These are phyloP conservation scores for Psylliodes chrysocephalus DNA, from an alignment of 2,888 invertebrate genomes.

Conservation along the genomic window DNA sequence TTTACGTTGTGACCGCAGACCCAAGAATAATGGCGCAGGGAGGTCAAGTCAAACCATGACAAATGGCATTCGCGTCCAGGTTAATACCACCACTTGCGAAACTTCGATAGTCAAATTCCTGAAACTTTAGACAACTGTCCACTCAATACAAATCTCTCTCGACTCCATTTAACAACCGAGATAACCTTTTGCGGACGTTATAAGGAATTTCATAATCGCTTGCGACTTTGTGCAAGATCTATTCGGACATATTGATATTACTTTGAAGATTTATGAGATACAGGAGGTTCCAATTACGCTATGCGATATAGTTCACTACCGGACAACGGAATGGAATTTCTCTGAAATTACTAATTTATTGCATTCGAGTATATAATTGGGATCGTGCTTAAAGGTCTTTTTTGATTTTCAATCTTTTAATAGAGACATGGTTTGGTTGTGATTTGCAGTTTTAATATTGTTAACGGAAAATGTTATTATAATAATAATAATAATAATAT, in stretches of 20 bases:
- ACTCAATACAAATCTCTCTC: constrained; percentile 44
- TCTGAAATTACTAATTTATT: neutral
- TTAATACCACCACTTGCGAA: constrained; percentile 63
- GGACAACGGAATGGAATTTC: neutral
- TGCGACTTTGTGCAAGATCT: constrained; percentile 43
- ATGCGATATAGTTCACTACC: constrained; percentile 16
- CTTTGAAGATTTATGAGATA: constrained; percentile 46
- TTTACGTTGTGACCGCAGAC: constrained; percentile 63
- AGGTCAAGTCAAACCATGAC: constrained; percentile 64
- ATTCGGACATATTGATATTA: constrained; percentile 44
- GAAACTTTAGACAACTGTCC: constrained; percentile 51
- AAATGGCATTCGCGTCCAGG: constrained; percentile 62
- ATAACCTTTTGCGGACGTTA: constrained; percentile 50
- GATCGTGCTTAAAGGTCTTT: too few species aligned
- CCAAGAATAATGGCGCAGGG: constrained; percentile 62
- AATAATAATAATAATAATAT: too few species aligned
- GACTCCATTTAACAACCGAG: constrained; percentile 46
- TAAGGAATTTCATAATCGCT: constrained; percentile 57
- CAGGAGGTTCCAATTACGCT: constrained; percentile 40
- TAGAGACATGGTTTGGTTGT: too few species aligned
- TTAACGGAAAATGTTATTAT: too few species aligned
- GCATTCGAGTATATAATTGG: too few species aligned
- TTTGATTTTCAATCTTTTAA: too few species aligned
- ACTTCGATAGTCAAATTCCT: constrained; percentile 62
- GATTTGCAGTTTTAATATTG: too few species aligned